Conservation (phyloP, 2,797 vertebrate species). For the Uromys caudimaculatus region DNA sequence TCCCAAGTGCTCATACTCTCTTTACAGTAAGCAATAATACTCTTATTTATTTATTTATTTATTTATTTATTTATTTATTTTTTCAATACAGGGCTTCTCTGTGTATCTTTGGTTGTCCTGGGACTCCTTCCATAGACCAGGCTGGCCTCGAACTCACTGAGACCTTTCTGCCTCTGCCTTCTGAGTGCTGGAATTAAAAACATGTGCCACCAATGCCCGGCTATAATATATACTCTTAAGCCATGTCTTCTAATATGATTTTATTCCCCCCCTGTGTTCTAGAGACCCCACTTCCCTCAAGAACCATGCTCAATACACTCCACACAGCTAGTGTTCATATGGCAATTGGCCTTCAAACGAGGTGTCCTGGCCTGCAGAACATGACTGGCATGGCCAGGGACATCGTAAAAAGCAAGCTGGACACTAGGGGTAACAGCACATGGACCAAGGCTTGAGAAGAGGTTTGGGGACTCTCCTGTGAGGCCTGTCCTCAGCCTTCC, state of each 20-base stretch:
- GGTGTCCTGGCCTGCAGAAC: neutral
- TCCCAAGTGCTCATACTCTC: too few relatives aligned
- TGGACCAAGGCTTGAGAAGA: neutral
- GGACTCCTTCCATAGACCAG: neutral
- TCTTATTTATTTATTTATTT: too few relatives aligned
- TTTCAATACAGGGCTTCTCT: too few relatives aligned
- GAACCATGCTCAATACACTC: neutral
- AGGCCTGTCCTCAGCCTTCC: neutral
- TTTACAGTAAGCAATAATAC: too few relatives aligned
- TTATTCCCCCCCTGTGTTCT: neutral
- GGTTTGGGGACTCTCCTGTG: neutral
- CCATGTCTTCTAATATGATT: neutral
- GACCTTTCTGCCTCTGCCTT: neutral
- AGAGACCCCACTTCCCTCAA: neutral
- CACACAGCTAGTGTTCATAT: fast-evolving
- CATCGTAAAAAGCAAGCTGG: neutral
- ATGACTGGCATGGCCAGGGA: too few relatives aligned
- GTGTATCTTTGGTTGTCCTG: neutral
- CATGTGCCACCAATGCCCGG: neutral
- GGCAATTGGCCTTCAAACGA: neutral
- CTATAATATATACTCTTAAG: neutral
- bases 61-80: too few relatives aligned
- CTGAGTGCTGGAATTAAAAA: neutral
- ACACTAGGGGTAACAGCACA: neutral
- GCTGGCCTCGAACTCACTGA: neutral